phyloP scores from a whole-genome alignment of 1,140 invertebrate genomes.

The Choristoneura fumiferana region DNA sequence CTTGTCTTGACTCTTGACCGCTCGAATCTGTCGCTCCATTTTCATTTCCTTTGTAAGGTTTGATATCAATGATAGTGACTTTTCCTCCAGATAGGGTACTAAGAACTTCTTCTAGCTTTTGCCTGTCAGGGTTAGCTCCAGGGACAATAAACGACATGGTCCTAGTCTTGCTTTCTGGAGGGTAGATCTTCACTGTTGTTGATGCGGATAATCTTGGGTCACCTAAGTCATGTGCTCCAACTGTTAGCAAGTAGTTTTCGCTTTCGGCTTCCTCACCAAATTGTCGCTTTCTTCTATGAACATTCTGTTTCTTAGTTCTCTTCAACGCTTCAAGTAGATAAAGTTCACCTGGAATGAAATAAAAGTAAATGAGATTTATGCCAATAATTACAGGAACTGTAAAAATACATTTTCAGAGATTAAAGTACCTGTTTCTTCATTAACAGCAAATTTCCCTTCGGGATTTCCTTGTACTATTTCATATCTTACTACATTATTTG shows the following conservation, averaged over 20 bases:
- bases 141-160: conserved; percentile 89
- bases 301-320: conserved; percentile 70
- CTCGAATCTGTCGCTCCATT: conserved; percentile 71
- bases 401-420: neutral
- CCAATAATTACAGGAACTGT: no score
- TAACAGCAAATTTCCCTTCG: conserved; percentile 88
- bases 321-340: conserved; percentile 76
- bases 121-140: conserved; percentile 84
- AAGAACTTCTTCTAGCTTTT: conserved; percentile 85
- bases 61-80: conserved; percentile 86
- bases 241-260: conserved; percentile 82
- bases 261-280: conserved; percentile 66
- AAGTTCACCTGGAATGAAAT: conserved; percentile 66
- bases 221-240: conserved; percentile 89
- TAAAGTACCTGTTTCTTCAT: conserved; percentile 84
- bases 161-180: conserved; percentile 82
- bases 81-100: conserved; percentile 87
- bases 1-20: conserved; percentile 62
- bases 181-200: conserved; percentile 83
- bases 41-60: conserved; percentile 81
- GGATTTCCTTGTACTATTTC: conserved; percentile 90
- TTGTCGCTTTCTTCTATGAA: conserved; percentile 72
- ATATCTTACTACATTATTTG: conserved; percentile 92
- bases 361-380: conserved; percentile 10
- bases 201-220: conserved; percentile 85